Conservation (phyloP, 2,113 vertebrate species). For the Girardinichthys multiradiatus region DNA sequence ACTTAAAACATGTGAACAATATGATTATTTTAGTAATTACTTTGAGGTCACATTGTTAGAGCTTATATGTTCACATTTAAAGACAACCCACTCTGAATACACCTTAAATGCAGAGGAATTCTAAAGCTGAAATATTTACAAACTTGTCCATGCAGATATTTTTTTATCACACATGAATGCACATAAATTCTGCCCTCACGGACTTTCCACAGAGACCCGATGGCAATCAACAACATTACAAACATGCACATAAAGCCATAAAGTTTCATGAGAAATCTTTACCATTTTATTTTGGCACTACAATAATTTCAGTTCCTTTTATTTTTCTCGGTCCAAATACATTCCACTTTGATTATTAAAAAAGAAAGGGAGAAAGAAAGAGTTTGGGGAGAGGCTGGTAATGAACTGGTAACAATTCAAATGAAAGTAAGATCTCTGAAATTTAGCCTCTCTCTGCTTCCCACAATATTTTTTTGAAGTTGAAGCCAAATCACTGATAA, state of each 20-base stretch:
- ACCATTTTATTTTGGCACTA: constrained; percentile 32
- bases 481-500: constrained; percentile 48
- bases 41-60: not conserved
- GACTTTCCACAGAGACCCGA: constrained; percentile 44
- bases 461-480: constrained; percentile 54
- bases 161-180: constrained; percentile 24
- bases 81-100: too few species aligned
- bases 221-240: constrained; percentile 59
- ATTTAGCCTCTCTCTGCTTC: constrained; percentile 33
- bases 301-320: constrained; percentile 55
- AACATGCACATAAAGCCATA: constrained; percentile 45
- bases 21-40: not conserved
- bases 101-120: not conserved
- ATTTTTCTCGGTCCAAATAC: constrained; percentile 60
- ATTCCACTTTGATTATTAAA: constrained; percentile 59
- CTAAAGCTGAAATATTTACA: not conserved
- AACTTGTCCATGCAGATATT: constrained; percentile 16
- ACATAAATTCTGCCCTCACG: constrained; percentile 29
- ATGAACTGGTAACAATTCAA: constrained; percentile 74
- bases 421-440: constrained; percentile 68
- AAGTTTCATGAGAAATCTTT: constrained; percentile 44
- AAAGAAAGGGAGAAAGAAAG: constrained; percentile 8
- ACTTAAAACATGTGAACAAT: too few species aligned
- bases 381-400: constrained; percentile 22
- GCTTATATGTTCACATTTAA: not conserved